Evolutionary conservation across 2,888 invertebrate species (phyloP).

Genomic region (Melieria picta): DNA sequence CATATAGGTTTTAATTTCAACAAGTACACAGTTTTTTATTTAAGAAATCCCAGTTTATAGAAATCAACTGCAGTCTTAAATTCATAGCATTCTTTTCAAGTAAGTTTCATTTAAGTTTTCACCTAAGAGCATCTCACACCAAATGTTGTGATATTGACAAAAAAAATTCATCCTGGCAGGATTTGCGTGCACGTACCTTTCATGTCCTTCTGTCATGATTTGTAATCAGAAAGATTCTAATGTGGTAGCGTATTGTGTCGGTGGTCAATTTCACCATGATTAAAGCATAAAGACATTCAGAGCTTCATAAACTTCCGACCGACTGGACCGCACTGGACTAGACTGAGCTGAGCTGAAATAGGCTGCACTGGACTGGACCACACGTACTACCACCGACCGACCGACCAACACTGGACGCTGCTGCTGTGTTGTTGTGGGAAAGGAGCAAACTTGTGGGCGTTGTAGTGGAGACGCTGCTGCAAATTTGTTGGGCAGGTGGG

Average conservation of each 20-base stretch:
- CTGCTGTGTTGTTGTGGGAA: no score
- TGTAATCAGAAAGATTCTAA: slow-evolving; percentile 84
- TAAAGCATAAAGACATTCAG: slow-evolving; percentile 79
- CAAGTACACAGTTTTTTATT: no score
- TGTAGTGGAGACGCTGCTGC: no score
- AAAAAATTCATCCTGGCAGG: no score
- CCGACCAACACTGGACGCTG: background rate
- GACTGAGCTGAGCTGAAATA: slow-evolving; percentile 11
- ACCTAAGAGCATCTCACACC: background rate
- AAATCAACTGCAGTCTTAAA: no score
- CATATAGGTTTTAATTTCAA: no score
- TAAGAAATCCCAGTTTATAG: no score
- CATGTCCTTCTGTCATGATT: slow-evolving; percentile 92
- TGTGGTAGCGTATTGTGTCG: slow-evolving; percentile 78
- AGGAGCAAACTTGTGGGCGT: no score
- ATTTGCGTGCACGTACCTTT: slow-evolving; percentile 76
- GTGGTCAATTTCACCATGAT: slow-evolving; percentile 83
- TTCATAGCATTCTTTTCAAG: no score
- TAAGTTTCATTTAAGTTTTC: background rate
- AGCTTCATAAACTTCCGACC: slow-evolving; percentile 62
- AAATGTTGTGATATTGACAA: background rate
- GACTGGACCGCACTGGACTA: slow-evolving; percentile 28
- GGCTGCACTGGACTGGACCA: no score
- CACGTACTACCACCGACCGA: slow-evolving; percentile 19
- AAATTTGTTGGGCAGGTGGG: background rate